Percentiles rank a stretch among this genome's conserved stretches.
These are phyloP conservation scores for Ptyas mucosa DNA, from an alignment of 2,113 vertebrate genomes.

Conservation along the genomic window DNA sequence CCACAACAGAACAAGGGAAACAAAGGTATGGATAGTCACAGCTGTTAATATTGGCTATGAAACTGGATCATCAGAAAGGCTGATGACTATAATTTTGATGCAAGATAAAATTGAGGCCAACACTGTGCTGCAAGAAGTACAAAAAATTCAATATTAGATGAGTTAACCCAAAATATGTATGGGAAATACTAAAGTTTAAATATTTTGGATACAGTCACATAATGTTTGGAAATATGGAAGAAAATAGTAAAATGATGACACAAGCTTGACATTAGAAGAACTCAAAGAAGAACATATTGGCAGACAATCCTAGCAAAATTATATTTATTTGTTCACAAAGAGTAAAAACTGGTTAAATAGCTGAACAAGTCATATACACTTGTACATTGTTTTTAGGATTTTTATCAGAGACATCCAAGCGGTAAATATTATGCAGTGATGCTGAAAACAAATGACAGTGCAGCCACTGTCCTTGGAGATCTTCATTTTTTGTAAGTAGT, in stretches of 20 bases:
- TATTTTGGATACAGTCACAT: neutral
- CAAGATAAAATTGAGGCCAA: neutral
- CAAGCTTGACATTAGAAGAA: neutral
- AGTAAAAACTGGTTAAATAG: neutral
- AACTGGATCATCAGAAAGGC: neutral
- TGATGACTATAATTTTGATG: neutral
- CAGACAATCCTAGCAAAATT: neutral
- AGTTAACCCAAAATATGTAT: neutral
- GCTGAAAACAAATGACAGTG: constrained; percentile 70
- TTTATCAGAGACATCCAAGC: constrained; percentile 75
- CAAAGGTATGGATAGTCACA: neutral
- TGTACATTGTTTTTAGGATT: constrained; percentile 76
- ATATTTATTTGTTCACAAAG: neutral
- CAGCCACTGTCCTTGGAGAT: constrained; percentile 63
- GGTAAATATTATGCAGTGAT: constrained; percentile 70
- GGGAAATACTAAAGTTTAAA: neutral
- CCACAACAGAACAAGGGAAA: neutral
- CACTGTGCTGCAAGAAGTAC: neutral
- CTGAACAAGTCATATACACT: neutral
- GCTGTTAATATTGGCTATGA: neutral
- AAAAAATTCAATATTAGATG: neutral
- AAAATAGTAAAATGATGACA: neutral
- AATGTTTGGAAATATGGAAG: neutral
- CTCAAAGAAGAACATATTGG: neutral
- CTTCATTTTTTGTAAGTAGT: constrained; percentile 56